Percentiles rank a stretch among this genome's conserved stretches.
These are phyloP conservation scores for Sphenopsis melanotis DNA, from an alignment of 2,797 vertebrate genomes.

Conservation along the genomic window DNA sequence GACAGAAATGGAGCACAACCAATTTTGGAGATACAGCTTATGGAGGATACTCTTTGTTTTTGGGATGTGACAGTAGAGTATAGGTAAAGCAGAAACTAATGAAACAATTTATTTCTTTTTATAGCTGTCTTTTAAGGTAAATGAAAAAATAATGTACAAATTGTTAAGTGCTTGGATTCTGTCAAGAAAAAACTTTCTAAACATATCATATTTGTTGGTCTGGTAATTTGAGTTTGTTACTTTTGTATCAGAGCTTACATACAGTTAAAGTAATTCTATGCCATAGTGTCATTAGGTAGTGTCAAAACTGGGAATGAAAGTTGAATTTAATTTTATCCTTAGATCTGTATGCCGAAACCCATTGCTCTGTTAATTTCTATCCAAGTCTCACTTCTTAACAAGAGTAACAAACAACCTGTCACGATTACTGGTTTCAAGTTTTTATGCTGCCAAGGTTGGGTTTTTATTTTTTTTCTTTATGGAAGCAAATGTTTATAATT, in stretches of 20 bases:
- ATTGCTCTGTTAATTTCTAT: neutral
- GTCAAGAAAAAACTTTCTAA: neutral
- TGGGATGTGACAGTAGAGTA: constrained; percentile 86
- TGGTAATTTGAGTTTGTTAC: neutral
- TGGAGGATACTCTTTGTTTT: constrained; percentile 84
- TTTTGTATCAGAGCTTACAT: neutral
- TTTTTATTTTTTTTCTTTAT: neutral
- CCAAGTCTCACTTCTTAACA: neutral
- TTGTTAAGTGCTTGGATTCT: neutral
- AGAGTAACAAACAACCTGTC: neutral
- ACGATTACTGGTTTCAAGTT: neutral
- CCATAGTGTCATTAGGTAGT: neutral
- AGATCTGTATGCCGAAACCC: neutral
- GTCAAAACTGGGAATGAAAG: neutral
- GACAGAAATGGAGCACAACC: constrained; percentile 63
- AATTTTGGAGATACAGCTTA: constrained; percentile 82
- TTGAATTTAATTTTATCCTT: neutral
- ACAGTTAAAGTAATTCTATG: neutral
- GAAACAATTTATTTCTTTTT: neutral
- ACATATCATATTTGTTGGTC: neutral
- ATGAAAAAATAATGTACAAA: neutral
- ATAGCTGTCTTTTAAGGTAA: neutral
- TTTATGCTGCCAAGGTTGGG: neutral
- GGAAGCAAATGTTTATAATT: neutral
- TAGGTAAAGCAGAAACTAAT: constrained; percentile 75